Conservation (phyloP, 2,888 invertebrate genomes). For the Eurytoma californica region DNA sequence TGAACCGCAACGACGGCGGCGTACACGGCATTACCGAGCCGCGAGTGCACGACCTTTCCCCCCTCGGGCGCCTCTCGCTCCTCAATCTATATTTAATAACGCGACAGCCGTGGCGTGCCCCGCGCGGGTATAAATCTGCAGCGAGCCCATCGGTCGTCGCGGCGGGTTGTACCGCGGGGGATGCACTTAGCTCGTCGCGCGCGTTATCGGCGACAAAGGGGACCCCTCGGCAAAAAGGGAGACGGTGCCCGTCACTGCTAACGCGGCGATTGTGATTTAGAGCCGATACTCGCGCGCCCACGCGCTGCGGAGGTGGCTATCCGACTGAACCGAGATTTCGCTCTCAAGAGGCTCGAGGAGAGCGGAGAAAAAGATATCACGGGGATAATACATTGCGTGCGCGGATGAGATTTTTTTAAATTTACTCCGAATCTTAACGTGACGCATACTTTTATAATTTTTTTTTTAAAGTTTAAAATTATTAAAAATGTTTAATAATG, state of each 20-base stretch:
- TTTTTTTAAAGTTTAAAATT: too few species aligned
- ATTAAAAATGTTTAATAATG: too few species aligned
- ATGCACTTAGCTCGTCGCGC: slow-evolving; percentile 3
- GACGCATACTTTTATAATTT: too few species aligned
- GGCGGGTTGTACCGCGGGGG: not conserved
- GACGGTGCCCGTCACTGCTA: not conserved
- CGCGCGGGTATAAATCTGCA: too few species aligned
- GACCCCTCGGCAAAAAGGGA: not conserved
- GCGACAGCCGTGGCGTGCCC: not conserved
- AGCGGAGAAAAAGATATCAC: too few species aligned
- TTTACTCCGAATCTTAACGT: too few species aligned
- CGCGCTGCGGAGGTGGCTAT: not conserved
- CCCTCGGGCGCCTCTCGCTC: not conserved
- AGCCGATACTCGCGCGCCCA: not conserved
- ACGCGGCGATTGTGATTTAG: slow-evolving; percentile 35
- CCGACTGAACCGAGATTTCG: not conserved
- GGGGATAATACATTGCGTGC: too few species aligned
- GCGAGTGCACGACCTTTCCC: too few species aligned
- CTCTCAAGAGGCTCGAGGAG: too few species aligned
- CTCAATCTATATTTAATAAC: slow-evolving; percentile 16
- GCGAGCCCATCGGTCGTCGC: too few species aligned
- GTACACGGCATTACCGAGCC: too few species aligned
- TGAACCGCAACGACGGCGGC: not conserved
- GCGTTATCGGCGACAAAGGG: slow-evolving; percentile 5
- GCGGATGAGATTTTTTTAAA: too few species aligned